Conservation (phyloP, 2,113 vertebrate genomes). For the Lota lota region DNA sequence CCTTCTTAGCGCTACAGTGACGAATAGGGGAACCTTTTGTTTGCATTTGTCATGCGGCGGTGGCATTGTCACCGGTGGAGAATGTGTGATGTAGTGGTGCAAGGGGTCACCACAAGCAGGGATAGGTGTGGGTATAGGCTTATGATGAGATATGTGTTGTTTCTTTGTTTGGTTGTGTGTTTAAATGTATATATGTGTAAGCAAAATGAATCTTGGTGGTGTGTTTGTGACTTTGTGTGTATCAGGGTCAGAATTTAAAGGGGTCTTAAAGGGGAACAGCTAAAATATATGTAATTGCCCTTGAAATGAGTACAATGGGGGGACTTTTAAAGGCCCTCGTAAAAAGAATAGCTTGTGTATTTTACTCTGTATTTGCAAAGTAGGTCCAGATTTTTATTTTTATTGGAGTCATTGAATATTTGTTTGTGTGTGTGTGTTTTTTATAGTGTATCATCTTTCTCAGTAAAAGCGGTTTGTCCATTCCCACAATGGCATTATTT, state of each 20-base stretch:
- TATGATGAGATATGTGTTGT: constrained; percentile 23
- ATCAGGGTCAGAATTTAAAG: background rate
- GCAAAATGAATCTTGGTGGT: constrained; percentile 12
- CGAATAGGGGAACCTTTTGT: constrained; percentile 76
- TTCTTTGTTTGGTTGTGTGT: background rate
- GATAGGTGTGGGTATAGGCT: constrained; percentile 30
- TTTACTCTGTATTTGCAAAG: too few relatives aligned
- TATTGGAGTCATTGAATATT: too few relatives aligned
- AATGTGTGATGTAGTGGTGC: constrained; percentile 41
- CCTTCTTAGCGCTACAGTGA: constrained; percentile 61
- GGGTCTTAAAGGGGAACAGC: too few relatives aligned
- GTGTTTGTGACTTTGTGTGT: background rate
- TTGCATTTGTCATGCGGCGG: constrained; percentile 74
- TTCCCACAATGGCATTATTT: too few relatives aligned
- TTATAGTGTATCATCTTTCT: too few relatives aligned
- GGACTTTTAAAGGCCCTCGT: too few relatives aligned
- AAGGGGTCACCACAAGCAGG: constrained; percentile 46
- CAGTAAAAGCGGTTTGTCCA: too few relatives aligned
- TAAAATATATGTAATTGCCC: too few relatives aligned
- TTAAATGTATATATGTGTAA: background rate
- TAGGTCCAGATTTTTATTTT: too few relatives aligned
- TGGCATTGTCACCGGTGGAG: constrained; percentile 67
- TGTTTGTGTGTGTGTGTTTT: too few relatives aligned
- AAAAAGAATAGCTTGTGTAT: too few relatives aligned
- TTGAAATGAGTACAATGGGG: too few relatives aligned